These are phyloP conservation scores for Enteromius argenteus DNA, from an alignment of 2,797 vertebrate genomes.

Conservation along the genomic window DNA sequence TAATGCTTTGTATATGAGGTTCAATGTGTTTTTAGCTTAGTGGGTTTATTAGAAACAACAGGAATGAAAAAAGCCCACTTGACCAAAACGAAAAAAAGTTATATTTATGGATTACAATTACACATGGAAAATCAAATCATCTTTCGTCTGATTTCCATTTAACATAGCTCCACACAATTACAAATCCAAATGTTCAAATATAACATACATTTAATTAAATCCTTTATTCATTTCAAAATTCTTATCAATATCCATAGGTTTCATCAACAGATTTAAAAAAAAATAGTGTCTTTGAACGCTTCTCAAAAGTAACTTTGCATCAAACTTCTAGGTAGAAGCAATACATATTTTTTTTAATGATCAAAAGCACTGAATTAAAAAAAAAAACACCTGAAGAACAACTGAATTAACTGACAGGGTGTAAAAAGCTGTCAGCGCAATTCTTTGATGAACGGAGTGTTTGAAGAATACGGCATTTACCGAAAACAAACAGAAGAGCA, in stretches of 20 bases:
- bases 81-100: not conserved
- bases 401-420: not conserved
- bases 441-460: not conserved
- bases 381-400: not conserved
- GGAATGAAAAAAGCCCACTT: not conserved
- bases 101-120: not conserved
- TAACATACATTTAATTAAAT: too few relatives aligned
- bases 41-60: not conserved
- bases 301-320: not conserved
- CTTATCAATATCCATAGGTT: not conserved
- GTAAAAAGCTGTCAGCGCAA: not conserved
- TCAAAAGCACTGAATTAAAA: not conserved
- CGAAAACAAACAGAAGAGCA: not conserved
- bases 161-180: not conserved
- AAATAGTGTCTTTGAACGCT: not conserved
- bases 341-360: not conserved
- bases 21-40: constrained; percentile 5
- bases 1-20: constrained; percentile 15
- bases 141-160: not conserved
- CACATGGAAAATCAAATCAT: not conserved
- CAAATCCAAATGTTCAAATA: too few relatives aligned
- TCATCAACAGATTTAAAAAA: not conserved
- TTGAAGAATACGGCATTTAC: not conserved
- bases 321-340: not conserved
- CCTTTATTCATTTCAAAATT: not conserved